A percentile compares a stretch with the other conserved stretches of the same genome.
Evolutionary conservation across 37 sponge, comb jelly and placozoan species (phyloP).

Genomic region (Bolinopsis microptera): DNA sequence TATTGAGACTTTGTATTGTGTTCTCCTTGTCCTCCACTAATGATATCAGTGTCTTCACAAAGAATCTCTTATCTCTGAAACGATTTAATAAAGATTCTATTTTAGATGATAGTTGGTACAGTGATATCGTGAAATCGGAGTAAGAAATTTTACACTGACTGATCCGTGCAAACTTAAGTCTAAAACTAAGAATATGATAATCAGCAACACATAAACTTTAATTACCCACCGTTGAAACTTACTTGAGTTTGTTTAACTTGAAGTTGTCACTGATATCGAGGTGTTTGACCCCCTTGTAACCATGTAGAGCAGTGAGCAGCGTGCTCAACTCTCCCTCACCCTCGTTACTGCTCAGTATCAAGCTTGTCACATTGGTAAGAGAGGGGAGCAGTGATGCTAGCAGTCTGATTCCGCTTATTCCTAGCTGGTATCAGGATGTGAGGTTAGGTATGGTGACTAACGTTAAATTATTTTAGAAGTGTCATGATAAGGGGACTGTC

Average conservation of each 20-base stretch:
- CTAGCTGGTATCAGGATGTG: conserved; percentile 3
- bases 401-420: neutral
- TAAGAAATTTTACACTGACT: no score
- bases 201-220: no score
- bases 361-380: neutral
- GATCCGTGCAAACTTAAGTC: no score
- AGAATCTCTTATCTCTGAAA: neutral
- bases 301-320: conserved; percentile 2
- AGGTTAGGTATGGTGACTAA: no score
- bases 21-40: neutral
- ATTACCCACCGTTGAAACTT: neutral
- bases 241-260: conserved; percentile 25
- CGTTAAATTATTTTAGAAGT: no score
- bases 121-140: no score
- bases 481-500: no score
- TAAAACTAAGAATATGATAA: no score
- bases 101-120: neutral
- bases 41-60: conserved; percentile 21
- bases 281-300: conserved; percentile 38
- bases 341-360: conserved; percentile 16
- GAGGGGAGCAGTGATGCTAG: neutral
- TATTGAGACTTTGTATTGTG: neutral
- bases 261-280: conserved; percentile 43
- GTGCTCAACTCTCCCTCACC: neutral
- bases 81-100: neutral